Evolutionary conservation across 2,888 invertebrate species (phyloP).

Genomic region (Euclidia mi): DNA sequence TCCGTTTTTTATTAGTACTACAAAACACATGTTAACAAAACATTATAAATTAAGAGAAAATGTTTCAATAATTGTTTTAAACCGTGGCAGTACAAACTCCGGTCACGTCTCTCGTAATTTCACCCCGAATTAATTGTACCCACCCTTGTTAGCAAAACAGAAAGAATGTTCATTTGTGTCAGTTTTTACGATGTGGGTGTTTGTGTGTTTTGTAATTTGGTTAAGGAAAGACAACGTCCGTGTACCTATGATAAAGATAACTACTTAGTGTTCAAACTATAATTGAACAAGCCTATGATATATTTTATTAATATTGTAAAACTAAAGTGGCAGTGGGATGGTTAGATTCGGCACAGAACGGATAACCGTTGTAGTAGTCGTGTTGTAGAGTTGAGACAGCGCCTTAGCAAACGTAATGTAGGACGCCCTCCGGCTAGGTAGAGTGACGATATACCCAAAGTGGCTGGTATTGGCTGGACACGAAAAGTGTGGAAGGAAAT

Average conservation of each 20-base stretch:
- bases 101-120: constrained; percentile 34
- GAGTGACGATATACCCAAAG: too few relatives aligned
- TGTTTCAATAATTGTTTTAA: constrained; percentile 26
- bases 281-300: too few relatives aligned
- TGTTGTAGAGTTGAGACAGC: too few relatives aligned
- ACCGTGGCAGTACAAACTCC: constrained; percentile 15
- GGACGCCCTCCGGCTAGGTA: too few relatives aligned
- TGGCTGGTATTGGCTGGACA: too few relatives aligned
- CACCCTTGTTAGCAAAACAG: constrained; percentile 29
- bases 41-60: constrained; percentile 16
- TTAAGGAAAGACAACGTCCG: neutral
- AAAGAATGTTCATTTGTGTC: constrained; percentile 38
- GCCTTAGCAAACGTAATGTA: too few relatives aligned
- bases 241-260: neutral
- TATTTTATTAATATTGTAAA: too few relatives aligned
- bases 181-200: constrained; percentile 24
- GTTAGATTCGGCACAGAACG: too few relatives aligned
- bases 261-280: too few relatives aligned
- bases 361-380: too few relatives aligned
- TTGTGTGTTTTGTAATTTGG: constrained; percentile 24
- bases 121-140: constrained; percentile 33
- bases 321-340: too few relatives aligned
- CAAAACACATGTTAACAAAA: constrained; percentile 10
- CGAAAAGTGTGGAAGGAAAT: too few relatives aligned
- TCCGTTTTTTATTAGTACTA: neutral